Evolutionary conservation across 1,140 invertebrate species (phyloP).

Genomic region (Megathymus violae): DNA sequence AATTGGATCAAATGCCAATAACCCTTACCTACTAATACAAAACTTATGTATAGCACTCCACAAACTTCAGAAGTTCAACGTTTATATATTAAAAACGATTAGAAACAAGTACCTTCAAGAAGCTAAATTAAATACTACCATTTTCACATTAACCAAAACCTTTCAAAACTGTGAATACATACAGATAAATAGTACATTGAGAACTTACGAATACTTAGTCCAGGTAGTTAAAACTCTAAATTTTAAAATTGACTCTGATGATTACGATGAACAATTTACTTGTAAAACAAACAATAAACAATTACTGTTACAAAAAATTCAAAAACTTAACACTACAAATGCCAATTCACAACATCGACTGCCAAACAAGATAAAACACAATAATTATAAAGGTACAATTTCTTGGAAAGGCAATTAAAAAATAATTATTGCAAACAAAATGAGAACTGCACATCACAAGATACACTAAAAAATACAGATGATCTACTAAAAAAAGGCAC

Average conservation of each 20-base stretch:
- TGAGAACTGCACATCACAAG: too few species aligned
- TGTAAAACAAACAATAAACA: not conserved
- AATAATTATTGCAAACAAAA: not conserved
- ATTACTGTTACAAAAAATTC: not conserved
- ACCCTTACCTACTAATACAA: not conserved
- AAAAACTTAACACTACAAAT: not conserved
- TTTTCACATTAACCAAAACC: not conserved
- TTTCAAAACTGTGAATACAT: not conserved
- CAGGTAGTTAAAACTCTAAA: not conserved
- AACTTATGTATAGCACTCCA: not conserved
- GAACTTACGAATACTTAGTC: not conserved
- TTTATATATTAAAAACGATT: not conserved
- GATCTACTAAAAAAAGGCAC: constrained; percentile 12
- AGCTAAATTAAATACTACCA: not conserved
- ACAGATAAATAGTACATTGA: not conserved
- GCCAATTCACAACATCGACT: too few species aligned
- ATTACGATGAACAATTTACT: not conserved
- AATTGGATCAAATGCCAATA: not conserved
- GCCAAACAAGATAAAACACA: too few species aligned
- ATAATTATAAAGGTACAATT: not conserved
- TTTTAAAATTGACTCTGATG: constrained; percentile 4
- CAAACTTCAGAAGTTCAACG: not conserved
- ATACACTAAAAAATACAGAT: too few species aligned
- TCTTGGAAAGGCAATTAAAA: not conserved
- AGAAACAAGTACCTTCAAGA: not conserved